Percentiles rank a stretch among this genome's conserved stretches.
Conservation (phyloP, 2,113 vertebrate genomes). For the Neodontobutis hainanensis region DNA sequence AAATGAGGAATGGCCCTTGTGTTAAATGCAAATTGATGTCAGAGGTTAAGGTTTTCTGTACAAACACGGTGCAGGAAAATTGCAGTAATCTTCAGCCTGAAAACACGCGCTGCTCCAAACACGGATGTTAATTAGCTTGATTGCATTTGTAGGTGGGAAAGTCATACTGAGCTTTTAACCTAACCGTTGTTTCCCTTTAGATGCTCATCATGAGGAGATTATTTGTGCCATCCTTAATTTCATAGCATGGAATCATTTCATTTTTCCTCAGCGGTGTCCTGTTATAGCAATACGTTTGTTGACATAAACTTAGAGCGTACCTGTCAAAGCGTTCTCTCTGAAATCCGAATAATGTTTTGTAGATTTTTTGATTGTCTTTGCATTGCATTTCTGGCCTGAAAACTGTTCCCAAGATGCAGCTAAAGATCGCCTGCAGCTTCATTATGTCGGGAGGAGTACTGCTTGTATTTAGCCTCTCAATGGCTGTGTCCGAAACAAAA, state of each 20-base stretch:
- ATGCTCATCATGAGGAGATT: constrained; percentile 6
- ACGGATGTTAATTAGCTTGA: constrained; percentile 46
- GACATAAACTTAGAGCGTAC: constrained; percentile 26
- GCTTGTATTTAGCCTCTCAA: no score
- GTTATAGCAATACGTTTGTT: constrained; percentile 19
- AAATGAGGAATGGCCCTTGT: constrained; percentile 35
- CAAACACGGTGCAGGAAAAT: constrained; percentile 13
- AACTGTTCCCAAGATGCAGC: no score
- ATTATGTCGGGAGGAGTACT: no score
- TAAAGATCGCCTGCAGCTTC: no score
- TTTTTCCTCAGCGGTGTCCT: constrained; percentile 1
- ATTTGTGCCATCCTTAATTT: constrained; percentile 6
- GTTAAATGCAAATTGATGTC: constrained; percentile 42
- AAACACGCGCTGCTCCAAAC: constrained; percentile 26
- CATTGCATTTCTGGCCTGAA: no score
- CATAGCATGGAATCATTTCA: not conserved
- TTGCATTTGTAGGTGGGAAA: constrained; percentile 40
- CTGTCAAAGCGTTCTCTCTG: constrained; percentile 31
- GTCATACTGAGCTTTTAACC: constrained; percentile 25
- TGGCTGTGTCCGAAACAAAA: no score
- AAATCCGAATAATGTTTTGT: constrained; percentile 21
- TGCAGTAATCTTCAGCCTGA: constrained; percentile 1
- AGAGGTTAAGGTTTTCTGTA: constrained; percentile 13
- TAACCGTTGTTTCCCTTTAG: constrained; percentile 17
- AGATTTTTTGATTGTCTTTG: no score